phyloP scores from a whole-genome alignment of 2,113 vertebrate genomes.

The Gorsachius goisagi region DNA sequence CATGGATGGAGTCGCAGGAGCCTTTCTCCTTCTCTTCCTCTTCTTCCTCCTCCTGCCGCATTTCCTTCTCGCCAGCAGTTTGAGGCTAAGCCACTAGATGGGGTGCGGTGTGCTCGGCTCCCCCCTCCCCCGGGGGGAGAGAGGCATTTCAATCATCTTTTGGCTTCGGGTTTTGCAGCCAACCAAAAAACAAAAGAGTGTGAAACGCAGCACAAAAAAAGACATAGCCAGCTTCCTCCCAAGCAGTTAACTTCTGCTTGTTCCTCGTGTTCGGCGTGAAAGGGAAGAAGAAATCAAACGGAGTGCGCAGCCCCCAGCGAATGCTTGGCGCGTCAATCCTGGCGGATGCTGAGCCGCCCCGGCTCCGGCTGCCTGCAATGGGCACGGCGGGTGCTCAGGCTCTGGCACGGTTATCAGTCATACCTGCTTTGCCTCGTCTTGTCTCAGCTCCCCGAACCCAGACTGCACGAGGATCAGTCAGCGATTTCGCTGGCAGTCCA shows the following conservation, averaged over 20 bases:
- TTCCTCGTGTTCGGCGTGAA: conserved; percentile 22
- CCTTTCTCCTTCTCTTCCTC: background rate
- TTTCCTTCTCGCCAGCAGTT: conserved; percentile 26
- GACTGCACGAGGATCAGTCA: conserved; percentile 8
- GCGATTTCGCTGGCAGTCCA: conserved; percentile 34
- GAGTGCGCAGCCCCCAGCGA: background rate
- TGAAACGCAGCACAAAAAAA: conserved; percentile 12
- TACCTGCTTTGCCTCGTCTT: conserved; percentile 48
- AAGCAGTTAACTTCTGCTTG: conserved; percentile 49
- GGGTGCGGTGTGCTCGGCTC: conserved; percentile 59
- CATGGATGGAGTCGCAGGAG: background rate
- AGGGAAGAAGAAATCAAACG: conserved; percentile 30
- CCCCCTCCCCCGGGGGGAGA: background rate
- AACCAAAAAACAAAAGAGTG: conserved; percentile 63
- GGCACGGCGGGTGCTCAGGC: background rate
- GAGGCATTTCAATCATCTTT: conserved; percentile 17
- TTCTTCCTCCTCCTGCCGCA: background rate
- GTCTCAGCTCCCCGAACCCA: conserved; percentile 33
- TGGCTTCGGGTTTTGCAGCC: conserved; percentile 28
- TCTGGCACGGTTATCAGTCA: conserved; percentile 5
- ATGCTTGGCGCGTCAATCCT: background rate
- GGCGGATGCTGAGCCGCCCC: background rate
- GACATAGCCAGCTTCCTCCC: conserved; percentile 26
- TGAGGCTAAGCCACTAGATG: conserved; percentile 71
- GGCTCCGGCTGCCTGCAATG: background rate